These are phyloP conservation scores for Brachyalestes nurse DNA, from an alignment of 2,797 vertebrate genomes.

Conservation along the genomic window DNA sequence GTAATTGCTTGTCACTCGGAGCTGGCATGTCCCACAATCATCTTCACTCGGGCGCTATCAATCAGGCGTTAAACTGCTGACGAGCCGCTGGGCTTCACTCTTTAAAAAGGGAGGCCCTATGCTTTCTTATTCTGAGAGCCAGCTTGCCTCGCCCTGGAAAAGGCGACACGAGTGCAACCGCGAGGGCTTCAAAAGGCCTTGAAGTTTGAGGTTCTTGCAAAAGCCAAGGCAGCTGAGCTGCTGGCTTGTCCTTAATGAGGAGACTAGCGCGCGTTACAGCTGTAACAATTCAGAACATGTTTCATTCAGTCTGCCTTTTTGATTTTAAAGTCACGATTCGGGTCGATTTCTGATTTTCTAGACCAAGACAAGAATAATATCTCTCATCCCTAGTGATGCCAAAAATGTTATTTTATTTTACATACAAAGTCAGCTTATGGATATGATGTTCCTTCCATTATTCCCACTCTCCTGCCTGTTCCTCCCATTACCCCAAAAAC, in stretches of 20 bases:
- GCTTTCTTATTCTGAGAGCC: constrained; percentile 21
- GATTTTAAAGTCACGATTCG: neutral
- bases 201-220: neutral
- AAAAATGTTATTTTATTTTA: no score
- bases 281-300: neutral
- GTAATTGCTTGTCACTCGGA: constrained; percentile 84
- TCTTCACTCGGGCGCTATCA: constrained; percentile 81
- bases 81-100: constrained; percentile 67
- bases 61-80: constrained; percentile 84
- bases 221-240: neutral
- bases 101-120: constrained; percentile 29
- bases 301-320: neutral
- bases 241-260: neutral
- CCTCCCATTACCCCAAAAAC: no score
- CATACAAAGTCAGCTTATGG: no score
- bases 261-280: neutral
- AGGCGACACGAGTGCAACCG: neutral
- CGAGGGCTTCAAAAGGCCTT: neutral
- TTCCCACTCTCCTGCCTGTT: no score
- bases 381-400: no score
- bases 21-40: constrained; percentile 83
- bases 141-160: constrained; percentile 1
- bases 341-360: neutral
- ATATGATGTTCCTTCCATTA: no score
- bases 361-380: neutral